These are phyloP conservation scores for Botia kubotai DNA, from an alignment of 2,797 vertebrate genomes.

Conservation along the genomic window DNA sequence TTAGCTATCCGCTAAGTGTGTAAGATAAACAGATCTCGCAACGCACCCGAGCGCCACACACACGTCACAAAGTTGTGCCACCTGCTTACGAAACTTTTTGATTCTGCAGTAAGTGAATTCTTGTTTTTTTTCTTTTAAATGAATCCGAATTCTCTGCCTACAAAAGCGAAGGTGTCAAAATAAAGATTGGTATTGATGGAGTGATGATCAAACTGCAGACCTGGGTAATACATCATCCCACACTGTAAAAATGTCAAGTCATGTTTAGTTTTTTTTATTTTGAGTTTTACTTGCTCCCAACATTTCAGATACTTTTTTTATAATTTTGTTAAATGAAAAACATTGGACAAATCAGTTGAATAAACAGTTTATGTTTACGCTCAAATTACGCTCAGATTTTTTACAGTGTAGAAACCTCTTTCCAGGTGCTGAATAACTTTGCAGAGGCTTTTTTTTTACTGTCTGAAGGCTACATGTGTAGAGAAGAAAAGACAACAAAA, in stretches of 20 bases:
- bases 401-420: slow-evolving; percentile 15
- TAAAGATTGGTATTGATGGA: slow-evolving; percentile 59
- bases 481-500: slow-evolving; percentile 17
- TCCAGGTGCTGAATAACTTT: slow-evolving; percentile 57
- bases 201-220: slow-evolving; percentile 54
- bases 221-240: slow-evolving; percentile 59
- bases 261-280: too few species aligned
- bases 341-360: too few species aligned
- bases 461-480: slow-evolving; percentile 12
- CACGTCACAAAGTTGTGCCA: slow-evolving; percentile 6
- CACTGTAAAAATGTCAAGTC: too few species aligned
- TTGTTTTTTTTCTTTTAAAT: slow-evolving; percentile 33
- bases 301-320: too few species aligned
- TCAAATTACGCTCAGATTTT: too few species aligned
- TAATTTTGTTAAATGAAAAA: too few species aligned
- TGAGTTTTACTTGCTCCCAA: too few species aligned
- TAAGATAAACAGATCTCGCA: slow-evolving; percentile 34
- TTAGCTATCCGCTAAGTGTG: slow-evolving; percentile 48
- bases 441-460: slow-evolving; percentile 25
- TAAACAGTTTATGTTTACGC: too few species aligned
- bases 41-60: neutral
- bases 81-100: slow-evolving; percentile 30
- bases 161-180: slow-evolving; percentile 50
- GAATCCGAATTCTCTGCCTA: slow-evolving; percentile 43
- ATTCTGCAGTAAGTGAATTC: slow-evolving; percentile 6